Percentiles rank a stretch among this genome's conserved stretches.
Conservation (phyloP, 2,888 invertebrate genomes). For the Blastobasis adustella region DNA sequence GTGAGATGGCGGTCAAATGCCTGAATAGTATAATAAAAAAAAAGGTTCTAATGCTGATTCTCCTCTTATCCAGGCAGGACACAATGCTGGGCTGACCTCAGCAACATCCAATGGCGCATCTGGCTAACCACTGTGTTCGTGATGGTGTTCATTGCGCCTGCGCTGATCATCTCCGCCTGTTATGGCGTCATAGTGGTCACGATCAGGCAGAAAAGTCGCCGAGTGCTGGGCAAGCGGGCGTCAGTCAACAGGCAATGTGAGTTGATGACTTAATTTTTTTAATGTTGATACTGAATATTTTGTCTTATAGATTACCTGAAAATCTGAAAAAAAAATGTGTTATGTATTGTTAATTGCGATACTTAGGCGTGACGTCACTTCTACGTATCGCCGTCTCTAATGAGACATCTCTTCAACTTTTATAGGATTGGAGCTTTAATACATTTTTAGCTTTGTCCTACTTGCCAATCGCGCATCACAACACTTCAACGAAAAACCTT, state of each 20-base stretch:
- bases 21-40: too few species aligned
- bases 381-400: too few species aligned
- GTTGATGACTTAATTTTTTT: slow-evolving; percentile 11
- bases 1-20: too few species aligned
- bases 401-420: too few species aligned
- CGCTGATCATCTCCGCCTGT: slow-evolving; percentile 91
- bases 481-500: too few species aligned
- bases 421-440: too few species aligned
- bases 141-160: slow-evolving; percentile 88
- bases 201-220: slow-evolving; percentile 88
- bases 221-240: slow-evolving; percentile 62
- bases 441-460: too few species aligned
- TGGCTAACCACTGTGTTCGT: slow-evolving; percentile 91
- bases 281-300: background rate
- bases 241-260: slow-evolving; percentile 60
- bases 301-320: too few species aligned
- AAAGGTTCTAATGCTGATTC: background rate
- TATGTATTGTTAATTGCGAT: too few species aligned
- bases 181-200: slow-evolving; percentile 94
- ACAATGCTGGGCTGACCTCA: slow-evolving; percentile 93
- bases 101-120: slow-evolving; percentile 84
- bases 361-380: too few species aligned
- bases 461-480: too few species aligned
- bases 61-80: slow-evolving; percentile 28
- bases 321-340: too few species aligned